Evolutionary conservation across 2,888 invertebrate species (phyloP).

Genomic region (Icerya purchasi): DNA sequence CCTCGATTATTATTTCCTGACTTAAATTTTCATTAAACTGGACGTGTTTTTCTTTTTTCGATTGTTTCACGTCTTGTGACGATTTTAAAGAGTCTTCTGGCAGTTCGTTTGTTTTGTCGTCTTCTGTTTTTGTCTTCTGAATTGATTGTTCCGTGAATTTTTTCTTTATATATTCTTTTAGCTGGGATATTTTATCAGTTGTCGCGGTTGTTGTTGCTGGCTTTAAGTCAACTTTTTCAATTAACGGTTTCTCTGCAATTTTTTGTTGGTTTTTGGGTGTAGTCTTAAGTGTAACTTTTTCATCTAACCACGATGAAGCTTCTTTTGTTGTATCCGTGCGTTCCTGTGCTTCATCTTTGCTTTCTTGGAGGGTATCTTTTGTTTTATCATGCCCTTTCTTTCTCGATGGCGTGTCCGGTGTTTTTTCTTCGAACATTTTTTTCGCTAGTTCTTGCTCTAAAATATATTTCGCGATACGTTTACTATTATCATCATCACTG

Average conservation of each 20-base stretch:
- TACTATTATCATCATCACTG: neutral
- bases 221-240: conserved; percentile 13
- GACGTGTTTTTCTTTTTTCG: conserved; percentile 10
- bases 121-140: no score
- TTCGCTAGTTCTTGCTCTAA: conserved; percentile 8
- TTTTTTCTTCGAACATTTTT: conserved; percentile 11
- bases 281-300: conserved; percentile 23
- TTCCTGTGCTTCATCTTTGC: conserved; percentile 24
- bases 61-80: neutral
- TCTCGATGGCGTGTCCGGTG: conserved; percentile 23
- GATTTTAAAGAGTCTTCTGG: no score
- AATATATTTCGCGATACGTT: conserved; percentile 4
- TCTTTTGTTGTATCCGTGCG: conserved; percentile 22
- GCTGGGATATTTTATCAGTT: no score
- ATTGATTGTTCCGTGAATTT: no score
- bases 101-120: no score
- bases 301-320: conserved; percentile 22
- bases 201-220: no score
- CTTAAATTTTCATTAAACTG: conserved; percentile 13
- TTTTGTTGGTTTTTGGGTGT: conserved; percentile 8
- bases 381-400: conserved; percentile 23
- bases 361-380: conserved; percentile 19
- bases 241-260: conserved; percentile 5
- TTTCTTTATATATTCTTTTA: no score
- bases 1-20: conserved; percentile 10